Conservation (phyloP, 2,888 invertebrate genomes). For the Morinoia aosen region DNA sequence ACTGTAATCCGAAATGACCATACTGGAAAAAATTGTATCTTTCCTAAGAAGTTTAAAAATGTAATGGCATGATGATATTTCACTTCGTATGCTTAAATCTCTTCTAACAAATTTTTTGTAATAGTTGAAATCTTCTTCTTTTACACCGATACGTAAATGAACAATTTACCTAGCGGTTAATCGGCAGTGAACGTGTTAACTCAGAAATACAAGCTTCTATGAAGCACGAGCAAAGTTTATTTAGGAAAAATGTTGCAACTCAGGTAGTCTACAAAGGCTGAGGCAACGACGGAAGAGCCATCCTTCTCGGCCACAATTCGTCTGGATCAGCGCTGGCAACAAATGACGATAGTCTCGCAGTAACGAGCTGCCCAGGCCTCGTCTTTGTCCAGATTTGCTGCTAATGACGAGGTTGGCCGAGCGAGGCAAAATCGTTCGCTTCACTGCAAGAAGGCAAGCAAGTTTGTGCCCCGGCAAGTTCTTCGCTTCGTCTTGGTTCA, state of each 20-base stretch:
- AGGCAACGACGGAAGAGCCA: not conserved
- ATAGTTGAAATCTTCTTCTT: no score
- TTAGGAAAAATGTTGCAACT: not conserved
- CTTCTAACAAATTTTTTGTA: no score
- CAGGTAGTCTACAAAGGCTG: not conserved
- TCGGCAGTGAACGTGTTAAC: no score
- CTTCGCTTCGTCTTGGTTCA: not conserved
- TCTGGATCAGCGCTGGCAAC: not conserved
- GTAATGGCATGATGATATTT: no score
- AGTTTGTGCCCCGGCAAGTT: not conserved
- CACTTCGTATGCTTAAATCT: no score
- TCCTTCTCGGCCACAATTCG: not conserved
- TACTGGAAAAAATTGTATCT: no score
- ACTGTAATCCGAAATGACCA: no score
- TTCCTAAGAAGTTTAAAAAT: no score
- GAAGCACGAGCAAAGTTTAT: not conserved
- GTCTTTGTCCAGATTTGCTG: not conserved
- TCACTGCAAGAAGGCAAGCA: not conserved
- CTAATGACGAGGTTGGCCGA: not conserved
- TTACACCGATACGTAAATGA: no score
- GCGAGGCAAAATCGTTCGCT: not conserved
- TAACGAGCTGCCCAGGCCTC: not conserved
- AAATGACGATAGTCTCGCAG: not conserved
- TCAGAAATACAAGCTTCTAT: not conserved
- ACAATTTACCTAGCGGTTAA: no score